Evolutionary conservation across 37 sponge, comb jelly and placozoan species (phyloP).

Genomic region (Mnemiopsis leidyi): DNA sequence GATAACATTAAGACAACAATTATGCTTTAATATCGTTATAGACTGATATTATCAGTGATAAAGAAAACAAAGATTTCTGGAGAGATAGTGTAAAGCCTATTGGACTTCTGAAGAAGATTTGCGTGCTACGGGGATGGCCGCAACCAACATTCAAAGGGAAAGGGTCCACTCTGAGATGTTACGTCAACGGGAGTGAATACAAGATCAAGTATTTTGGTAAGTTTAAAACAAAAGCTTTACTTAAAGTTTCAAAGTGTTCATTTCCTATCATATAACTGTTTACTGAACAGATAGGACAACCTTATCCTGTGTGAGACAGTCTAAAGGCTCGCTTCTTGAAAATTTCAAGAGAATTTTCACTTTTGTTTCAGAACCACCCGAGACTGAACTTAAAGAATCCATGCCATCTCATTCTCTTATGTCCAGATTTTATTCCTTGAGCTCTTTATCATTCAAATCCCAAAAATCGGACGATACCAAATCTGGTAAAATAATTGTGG

Average conservation of each 20-base stretch:
- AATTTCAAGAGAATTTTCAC: not conserved
- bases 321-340: no score
- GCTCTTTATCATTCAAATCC: not conserved
- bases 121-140: constrained; percentile 10
- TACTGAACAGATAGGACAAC: no score
- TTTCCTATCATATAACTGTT: no score
- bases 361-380: not conserved
- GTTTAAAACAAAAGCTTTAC: no score
- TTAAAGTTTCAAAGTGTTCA: no score
- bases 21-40: no score
- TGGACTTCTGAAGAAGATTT: constrained; percentile 6
- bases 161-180: not conserved
- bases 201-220: not conserved
- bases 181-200: not conserved
- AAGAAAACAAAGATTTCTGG: constrained; percentile 14
- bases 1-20: no score
- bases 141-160: constrained; percentile 47
- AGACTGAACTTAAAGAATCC: no score
- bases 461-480: not conserved
- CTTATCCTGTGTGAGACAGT: no score
- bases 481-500: not conserved
- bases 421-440: not conserved
- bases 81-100: constrained; percentile 53
- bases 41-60: not conserved
- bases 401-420: not conserved